Evolutionary conservation across 2,888 invertebrate genomes (phyloP), one percentile per base, ranked within the genome.

Genomic region (Odontocolon sp.): DNA sequence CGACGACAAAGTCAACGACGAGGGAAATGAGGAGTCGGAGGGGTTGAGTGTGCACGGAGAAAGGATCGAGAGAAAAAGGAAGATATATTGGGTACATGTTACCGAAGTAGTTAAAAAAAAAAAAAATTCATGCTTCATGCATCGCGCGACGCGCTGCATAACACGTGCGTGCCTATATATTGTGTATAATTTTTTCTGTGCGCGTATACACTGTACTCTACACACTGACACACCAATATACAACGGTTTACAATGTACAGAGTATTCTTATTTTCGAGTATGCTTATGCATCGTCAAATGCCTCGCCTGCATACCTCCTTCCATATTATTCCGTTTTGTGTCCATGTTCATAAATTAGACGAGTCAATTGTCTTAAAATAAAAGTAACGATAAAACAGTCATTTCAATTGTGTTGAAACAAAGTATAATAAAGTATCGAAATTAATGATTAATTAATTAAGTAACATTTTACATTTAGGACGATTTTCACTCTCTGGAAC

Each of bases 101-200:
- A 79, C 56, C 70, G 57, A 59, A 69, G 56, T 83, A 77, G 59
- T 74, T 73, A 75, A 77, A 69, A 73, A 83, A 75, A 77, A 69
- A 73, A 83, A 83, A 83, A 83, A 82, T 83, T 77, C 85, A 84
- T 86, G 85, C 85, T 50, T 75, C 85, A 85, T 84, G 85, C 85
- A 79, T 16, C 63, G 40, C 38, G 47, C 26, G 23, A 14, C 63
- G 57, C 63, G 71, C 67, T 36, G 59, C 50, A 50, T 69, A 31
- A 78, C 64, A 56, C 64, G 61, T 81, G 78, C 70, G 26, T 72
- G 40, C 40, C 16, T 67, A 54, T 54, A 66, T 26, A 28, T 61
- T 28, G 47, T 71, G 54, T 69, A 61, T 38, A 9, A 45, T 31
- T 56, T 52, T 57, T 33, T 38, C 28, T 50, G 40, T 71, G 56